Conservation (phyloP, 2,888 invertebrate species). For the Timema cristinae region DNA sequence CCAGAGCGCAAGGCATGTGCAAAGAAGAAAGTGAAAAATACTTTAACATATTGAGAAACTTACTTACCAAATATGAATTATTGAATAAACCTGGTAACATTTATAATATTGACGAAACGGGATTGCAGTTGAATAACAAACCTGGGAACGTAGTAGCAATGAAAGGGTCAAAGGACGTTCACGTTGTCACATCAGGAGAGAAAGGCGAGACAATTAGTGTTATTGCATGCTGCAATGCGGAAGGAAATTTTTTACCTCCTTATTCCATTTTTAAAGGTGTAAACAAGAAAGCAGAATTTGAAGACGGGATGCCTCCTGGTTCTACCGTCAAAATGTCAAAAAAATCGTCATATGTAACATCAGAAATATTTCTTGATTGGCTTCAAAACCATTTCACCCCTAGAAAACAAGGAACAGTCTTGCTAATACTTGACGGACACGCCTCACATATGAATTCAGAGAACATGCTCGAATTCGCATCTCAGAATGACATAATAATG, state of each 20-base stretch:
- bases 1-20: constrained; percentile 38
- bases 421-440: constrained; percentile 38
- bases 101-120: constrained; percentile 10
- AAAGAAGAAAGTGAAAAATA: constrained; percentile 36
- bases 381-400: constrained; percentile 35
- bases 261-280: constrained; percentile 29
- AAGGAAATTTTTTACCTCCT: constrained; percentile 33
- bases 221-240: constrained; percentile 31
- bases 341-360: no score
- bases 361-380: constrained; percentile 34
- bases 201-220: constrained; percentile 11
- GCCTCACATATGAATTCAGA: constrained; percentile 34
- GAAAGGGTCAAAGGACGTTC: constrained; percentile 3
- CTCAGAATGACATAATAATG: constrained; percentile 34
- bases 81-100: constrained; percentile 32
- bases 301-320: constrained; percentile 32
- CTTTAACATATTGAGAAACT: constrained; percentile 33
- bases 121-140: constrained; percentile 31
- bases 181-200: not conserved
- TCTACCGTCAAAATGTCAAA: constrained; percentile 30
- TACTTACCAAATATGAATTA: constrained; percentile 35
- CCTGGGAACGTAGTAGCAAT: not conserved
- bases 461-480: constrained; percentile 35
- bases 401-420: constrained; percentile 33
- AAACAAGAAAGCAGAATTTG: constrained; percentile 36